phyloP scores from a whole-genome alignment of 2,113 vertebrate genomes.

The Anarrhichthys ocellatus region DNA sequence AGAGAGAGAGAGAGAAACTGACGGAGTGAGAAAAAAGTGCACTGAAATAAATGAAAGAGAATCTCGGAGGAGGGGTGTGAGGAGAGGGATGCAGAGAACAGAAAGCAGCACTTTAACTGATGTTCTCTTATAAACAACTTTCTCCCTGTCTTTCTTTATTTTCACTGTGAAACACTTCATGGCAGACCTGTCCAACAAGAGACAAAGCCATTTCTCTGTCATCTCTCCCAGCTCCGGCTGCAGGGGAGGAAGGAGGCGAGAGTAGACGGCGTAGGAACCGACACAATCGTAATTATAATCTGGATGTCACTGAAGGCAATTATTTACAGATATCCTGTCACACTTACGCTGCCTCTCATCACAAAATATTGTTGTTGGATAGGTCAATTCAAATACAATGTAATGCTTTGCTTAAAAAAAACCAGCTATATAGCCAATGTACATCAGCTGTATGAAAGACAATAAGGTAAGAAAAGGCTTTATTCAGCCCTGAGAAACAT shows the following conservation, averaged over 20 bases:
- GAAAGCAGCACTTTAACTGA: slow-evolving; percentile 65
- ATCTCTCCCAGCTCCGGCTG: slow-evolving; percentile 45
- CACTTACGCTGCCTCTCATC: slow-evolving; percentile 7
- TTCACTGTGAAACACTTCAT: slow-evolving; percentile 51
- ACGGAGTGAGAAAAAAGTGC: slow-evolving; percentile 60
- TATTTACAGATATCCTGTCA: slow-evolving; percentile 56
- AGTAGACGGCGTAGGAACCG: slow-evolving; percentile 47
- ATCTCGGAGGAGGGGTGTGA: slow-evolving; percentile 30
- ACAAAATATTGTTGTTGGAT: not conserved
- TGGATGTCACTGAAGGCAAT: slow-evolving; percentile 60
- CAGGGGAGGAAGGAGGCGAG: slow-evolving; percentile 24
- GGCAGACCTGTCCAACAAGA: slow-evolving; percentile 56
- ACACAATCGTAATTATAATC: slow-evolving; percentile 68
- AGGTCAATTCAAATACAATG: not conserved
- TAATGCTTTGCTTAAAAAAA: not conserved
- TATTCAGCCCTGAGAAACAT: not conserved
- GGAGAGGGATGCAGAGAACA: slow-evolving; percentile 48
- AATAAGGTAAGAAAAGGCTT: not conserved
- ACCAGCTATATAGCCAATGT: not conserved
- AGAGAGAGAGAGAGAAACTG: slow-evolving; percentile 51
- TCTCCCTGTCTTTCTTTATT: slow-evolving; percentile 55
- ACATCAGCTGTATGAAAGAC: not conserved
- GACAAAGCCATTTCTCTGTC: slow-evolving; percentile 55
- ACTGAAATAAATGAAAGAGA: slow-evolving; percentile 65
- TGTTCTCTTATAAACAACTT: slow-evolving; percentile 69